Evolutionary conservation across 2,113 vertebrate genomes (phyloP).

Genomic region (Pantherophis guttatus): DNA sequence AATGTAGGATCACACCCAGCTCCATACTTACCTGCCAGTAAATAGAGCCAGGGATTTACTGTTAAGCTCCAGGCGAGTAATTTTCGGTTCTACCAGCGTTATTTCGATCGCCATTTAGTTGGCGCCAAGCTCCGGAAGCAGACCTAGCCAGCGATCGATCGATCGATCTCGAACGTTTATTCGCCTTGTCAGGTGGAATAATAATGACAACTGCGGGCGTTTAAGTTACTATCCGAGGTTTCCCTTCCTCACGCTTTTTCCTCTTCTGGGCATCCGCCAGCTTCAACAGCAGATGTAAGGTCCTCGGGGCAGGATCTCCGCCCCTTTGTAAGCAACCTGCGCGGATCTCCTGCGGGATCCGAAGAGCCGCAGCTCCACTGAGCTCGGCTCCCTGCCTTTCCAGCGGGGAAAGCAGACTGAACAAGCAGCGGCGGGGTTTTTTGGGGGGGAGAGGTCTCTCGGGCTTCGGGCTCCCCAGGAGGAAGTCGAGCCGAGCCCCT

Average conservation of each 20-base stretch:
- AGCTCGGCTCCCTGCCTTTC: background rate
- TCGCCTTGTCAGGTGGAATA: background rate
- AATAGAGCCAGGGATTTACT: background rate
- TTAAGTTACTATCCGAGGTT: background rate
- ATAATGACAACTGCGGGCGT: background rate
- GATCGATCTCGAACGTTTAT: background rate
- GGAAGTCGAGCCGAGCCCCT: slow-evolving; percentile 25
- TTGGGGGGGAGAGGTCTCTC: background rate
- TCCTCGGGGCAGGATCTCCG: background rate
- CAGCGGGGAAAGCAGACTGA: background rate
- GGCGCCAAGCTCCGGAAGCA: background rate
- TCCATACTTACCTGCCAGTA: background rate
- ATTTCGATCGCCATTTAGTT: background rate
- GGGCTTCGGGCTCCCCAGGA: background rate
- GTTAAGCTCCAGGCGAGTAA: background rate
- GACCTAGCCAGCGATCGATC: background rate
- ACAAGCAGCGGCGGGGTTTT: slow-evolving; percentile 14
- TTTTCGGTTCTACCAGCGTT: background rate
- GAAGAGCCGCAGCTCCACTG: background rate
- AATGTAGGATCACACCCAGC: background rate
- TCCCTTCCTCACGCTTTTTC: background rate
- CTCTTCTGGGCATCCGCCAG: too few relatives aligned
- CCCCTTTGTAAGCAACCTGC: background rate
- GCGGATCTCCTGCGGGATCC: background rate
- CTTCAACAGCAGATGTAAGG: background rate